Percentiles rank a stretch among this genome's conserved stretches.
These are phyloP conservation scores for Sphinx pinastri DNA, from an alignment of 2,888 invertebrate genomes.

Conservation along the genomic window DNA sequence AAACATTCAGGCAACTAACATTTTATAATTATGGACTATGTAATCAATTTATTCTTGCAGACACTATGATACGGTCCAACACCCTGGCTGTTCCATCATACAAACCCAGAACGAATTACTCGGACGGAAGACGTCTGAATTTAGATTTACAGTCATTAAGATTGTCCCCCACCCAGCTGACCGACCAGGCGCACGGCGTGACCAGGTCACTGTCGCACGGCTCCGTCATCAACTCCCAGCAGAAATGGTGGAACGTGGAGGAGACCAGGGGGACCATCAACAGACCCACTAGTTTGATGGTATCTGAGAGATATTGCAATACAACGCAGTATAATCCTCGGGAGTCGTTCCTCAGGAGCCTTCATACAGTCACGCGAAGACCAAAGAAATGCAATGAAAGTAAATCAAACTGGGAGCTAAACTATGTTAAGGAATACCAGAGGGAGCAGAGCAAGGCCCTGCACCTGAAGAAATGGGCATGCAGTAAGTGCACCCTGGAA, in stretches of 20 bases:
- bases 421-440: slow-evolving; percentile 78
- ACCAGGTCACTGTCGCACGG: slow-evolving; percentile 87
- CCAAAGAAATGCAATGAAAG: slow-evolving; percentile 76
- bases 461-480: slow-evolving; percentile 86
- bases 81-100: slow-evolving; percentile 80
- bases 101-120: slow-evolving; percentile 71
- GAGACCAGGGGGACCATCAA: slow-evolving; percentile 74
- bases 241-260: slow-evolving; percentile 80
- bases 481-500: slow-evolving; percentile 89
- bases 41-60: slow-evolving; percentile 52
- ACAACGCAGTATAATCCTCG: slow-evolving; percentile 62
- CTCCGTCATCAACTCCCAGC: slow-evolving; percentile 83
- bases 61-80: slow-evolving; percentile 81
- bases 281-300: slow-evolving; percentile 84
- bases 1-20: too few relatives aligned
- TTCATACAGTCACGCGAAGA: slow-evolving; percentile 76
- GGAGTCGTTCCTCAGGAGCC: slow-evolving; percentile 73
- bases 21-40: not conserved
- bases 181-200: slow-evolving; percentile 74
- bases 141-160: slow-evolving; percentile 70
- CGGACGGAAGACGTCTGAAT: slow-evolving; percentile 67
- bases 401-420: slow-evolving; percentile 78
- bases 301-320: slow-evolving; percentile 78
- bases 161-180: slow-evolving; percentile 69
- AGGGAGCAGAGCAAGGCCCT: slow-evolving; percentile 71